These are phyloP conservation scores for Vireo altiloquus DNA, from an alignment of 2,113 vertebrate species.

Conservation along the genomic window DNA sequence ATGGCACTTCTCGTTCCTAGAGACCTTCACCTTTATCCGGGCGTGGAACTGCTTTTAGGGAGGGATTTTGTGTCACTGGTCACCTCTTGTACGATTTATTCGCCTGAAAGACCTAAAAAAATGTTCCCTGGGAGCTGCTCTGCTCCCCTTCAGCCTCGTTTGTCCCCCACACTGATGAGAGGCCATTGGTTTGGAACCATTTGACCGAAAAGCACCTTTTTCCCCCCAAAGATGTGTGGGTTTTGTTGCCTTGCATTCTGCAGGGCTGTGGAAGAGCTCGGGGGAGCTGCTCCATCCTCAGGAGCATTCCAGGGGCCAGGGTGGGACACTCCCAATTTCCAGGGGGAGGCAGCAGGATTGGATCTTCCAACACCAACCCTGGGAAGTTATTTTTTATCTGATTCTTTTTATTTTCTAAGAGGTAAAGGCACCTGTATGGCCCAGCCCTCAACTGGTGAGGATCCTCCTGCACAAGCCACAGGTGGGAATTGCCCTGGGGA, in stretches of 20 bases:
- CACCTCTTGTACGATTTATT: rapidly evolving
- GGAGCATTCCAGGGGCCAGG: rapidly evolving
- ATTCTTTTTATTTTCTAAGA: too few relatives aligned
- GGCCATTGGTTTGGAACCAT: neutral
- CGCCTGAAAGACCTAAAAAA: too few relatives aligned
- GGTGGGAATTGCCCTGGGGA: neutral
- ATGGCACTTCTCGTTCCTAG: rapidly evolving
- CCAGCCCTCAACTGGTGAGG: neutral
- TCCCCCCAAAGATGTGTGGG: rapidly evolving
- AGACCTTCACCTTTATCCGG: rapidly evolving
- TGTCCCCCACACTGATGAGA: neutral
- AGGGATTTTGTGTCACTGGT: rapidly evolving
- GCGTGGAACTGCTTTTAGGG: neutral
- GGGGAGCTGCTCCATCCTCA: neutral
- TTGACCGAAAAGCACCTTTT: neutral
- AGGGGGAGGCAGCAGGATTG: too few relatives aligned
- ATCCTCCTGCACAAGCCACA: rapidly evolving
- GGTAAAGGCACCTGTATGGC: neutral
- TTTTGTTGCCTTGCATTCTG: neutral
- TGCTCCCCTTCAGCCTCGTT: neutral
- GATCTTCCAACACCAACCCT: neutral
- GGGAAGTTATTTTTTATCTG: rapidly evolving
- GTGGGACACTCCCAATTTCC: rapidly evolving
- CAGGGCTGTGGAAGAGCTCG: rapidly evolving
- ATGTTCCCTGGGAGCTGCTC: neutral